Evolutionary conservation across 2,797 vertebrate genomes (phyloP), one percentile per base, ranked within the genome.

Genomic region (Taenioides sp.): DNA sequence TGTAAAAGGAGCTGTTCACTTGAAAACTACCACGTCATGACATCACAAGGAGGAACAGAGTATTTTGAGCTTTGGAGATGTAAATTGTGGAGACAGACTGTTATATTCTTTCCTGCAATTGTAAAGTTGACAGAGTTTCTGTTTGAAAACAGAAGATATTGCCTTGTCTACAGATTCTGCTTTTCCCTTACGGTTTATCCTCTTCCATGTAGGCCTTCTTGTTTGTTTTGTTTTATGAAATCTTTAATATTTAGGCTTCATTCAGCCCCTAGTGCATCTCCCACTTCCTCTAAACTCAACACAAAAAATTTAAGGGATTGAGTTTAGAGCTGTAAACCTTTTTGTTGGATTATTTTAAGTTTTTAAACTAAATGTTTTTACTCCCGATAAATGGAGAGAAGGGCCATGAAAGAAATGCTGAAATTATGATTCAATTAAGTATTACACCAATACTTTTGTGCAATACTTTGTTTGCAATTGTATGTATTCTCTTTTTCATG

Each of bases 241-340:
- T 52, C 50, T 52, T 52, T 7, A 20, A 52, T 20, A 52, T 43
- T 43, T 5, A 50, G 49, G 43, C 65, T 62, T 70, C 28, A 65
- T 74, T 67, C 71, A 14, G 14, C 66, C 65, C 17, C 37, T 7
- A 58, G 72, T 52, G 62, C 68, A 49, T 69, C 55, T 27, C 47
- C 43, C 43, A 18, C 4, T 70, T 28, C 66, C 67, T 72, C 23
- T 84, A 80, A 83, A 78, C 81, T 67, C 61, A 69, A 43, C 63
- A 59, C 71, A 5, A 68, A 60, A 70, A 74, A 7, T 2, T 2
- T 34, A 34, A 34, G 9, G 34, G 34, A 34, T 34, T 34, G 34
- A 34, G 7, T 34, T 7, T 34, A 34, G 34, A 34, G 34, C 34
- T 9, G 34, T 34, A 7, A 7, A 34, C 34, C 34, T 34, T 34